phyloP scores from a whole-genome alignment of 2,113 vertebrate genomes.

The Platichthys flesus region DNA sequence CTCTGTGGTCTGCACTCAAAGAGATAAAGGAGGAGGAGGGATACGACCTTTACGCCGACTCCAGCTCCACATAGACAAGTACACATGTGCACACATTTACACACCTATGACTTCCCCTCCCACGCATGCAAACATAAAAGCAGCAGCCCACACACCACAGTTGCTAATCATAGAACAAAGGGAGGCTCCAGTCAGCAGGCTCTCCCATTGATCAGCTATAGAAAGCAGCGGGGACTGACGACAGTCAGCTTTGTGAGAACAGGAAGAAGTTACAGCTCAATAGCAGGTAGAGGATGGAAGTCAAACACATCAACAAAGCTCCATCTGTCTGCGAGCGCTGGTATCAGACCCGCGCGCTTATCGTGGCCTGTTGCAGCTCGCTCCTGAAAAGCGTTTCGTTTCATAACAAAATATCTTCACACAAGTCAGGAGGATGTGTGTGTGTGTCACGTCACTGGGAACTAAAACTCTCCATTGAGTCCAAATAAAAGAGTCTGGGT shows the following conservation, averaged over 20 bases:
- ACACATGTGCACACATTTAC: slow-evolving; percentile 27
- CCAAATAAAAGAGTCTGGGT: slow-evolving; percentile 35
- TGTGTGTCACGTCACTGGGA: slow-evolving; percentile 19
- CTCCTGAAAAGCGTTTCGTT: slow-evolving; percentile 6
- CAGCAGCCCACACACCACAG: slow-evolving; percentile 41
- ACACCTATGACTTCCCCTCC: slow-evolving; percentile 48
- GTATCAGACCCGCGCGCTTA: slow-evolving; percentile 14
- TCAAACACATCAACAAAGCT: slow-evolving; percentile 60
- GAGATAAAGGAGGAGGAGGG: slow-evolving; percentile 19
- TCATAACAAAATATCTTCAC: neutral
- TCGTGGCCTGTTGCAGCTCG: slow-evolving; percentile 50
- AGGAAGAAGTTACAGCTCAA: slow-evolving; percentile 57
- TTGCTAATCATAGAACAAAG: slow-evolving; percentile 76
- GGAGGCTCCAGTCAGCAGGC: slow-evolving; percentile 66
- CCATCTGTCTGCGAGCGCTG: slow-evolving; percentile 21
- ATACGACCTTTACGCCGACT: slow-evolving; percentile 3
- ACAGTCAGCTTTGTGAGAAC: slow-evolving; percentile 61
- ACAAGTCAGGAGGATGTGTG: slow-evolving; percentile 8
- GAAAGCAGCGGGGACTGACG: slow-evolving; percentile 45
- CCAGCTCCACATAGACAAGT: slow-evolving; percentile 22
- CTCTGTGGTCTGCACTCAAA: slow-evolving; percentile 23
- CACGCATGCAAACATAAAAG: slow-evolving; percentile 58
- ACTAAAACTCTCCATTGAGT: slow-evolving; percentile 31
- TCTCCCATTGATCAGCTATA: slow-evolving; percentile 62
- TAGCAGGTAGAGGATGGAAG: slow-evolving; percentile 62